Evolutionary conservation across 2,888 invertebrate genomes (phyloP), one percentile per base, ranked within the genome.

Genomic region (Torymus texanus): DNA sequence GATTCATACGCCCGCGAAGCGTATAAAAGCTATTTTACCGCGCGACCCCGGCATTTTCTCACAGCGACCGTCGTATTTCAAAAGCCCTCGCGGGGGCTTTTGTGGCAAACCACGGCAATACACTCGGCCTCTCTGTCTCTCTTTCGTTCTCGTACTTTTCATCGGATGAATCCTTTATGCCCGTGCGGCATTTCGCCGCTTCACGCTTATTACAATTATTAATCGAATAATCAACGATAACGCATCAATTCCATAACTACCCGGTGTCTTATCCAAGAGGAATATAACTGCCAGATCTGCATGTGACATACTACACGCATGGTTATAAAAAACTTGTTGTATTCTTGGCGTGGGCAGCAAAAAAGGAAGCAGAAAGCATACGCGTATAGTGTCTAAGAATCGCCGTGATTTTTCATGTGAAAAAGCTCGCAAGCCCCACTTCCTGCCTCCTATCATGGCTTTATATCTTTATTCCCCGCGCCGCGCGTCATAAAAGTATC

Each of bases 401-500:
- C 16, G 53, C 14, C 50, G 75, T 63, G 80, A 80, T 73, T 80
- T 81, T 81, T 65, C 76, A 72, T 80, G 50, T n/a, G 76, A 62
- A 41, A 41, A 65, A 53, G 63, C 68, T 68, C 67, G 41, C 53
- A 66, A 67, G 41, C 41, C 72, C 62, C 53, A 70, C 80, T 81
- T 81, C 80, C 78, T 78, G 80, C 62, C 72, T 21, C 21, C 21
- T 77, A 75, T 73, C 73, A 18, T n/a, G 21, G 73, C 73, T 77
- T 76, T 80, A 80, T 75, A 66, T 73, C 76, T 73, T 79, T 68
- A 58, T 73, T 70, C 75, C 66, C 75, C 59, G 59, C 50, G 41
- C 72, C 50, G 5, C 67, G 72, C 59, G 51, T 76, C 80, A 21
- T 81, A 81, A 81, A 81, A 78, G 78, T 72, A 81, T 78, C 78